phyloP scores from a whole-genome alignment of 2,888 invertebrate species.

The Cataglyphis cursor region DNA sequence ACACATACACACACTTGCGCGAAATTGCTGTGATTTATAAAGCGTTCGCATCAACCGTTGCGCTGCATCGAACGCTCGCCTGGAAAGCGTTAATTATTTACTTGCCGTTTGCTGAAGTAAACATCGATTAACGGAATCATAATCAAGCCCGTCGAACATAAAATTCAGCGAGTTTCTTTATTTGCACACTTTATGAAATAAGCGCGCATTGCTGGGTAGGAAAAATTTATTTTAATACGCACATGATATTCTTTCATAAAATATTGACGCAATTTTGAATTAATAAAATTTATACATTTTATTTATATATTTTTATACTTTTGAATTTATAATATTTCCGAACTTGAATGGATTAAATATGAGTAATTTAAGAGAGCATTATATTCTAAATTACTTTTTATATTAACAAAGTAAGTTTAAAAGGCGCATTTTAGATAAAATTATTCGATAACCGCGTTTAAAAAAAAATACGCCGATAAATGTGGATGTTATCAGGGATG shows the following conservation, averaged over 20 bases:
- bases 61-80: conserved; percentile 23
- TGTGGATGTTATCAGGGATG: conserved; percentile 1
- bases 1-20: conserved; percentile 21
- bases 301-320: not conserved
- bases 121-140: conserved; percentile 42
- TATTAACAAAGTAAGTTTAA: not conserved
- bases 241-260: not conserved
- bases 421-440: not conserved
- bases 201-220: not conserved
- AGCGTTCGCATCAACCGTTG: conserved; percentile 32
- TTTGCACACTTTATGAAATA: not conserved
- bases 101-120: conserved; percentile 43
- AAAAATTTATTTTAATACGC: conserved; percentile 8
- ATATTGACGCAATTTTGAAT: conserved; percentile 15
- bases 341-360: not conserved
- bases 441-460: not conserved
- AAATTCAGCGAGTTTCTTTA: not conserved
- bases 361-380: not conserved
- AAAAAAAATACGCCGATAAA: conserved; percentile 14
- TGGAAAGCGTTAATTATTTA: conserved; percentile 49
- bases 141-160: conserved; percentile 1
- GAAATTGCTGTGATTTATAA: conserved; percentile 58
- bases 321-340: not conserved
- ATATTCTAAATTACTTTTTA: not conserved
- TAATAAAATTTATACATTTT: too few species aligned